Evolutionary conservation across 2,888 invertebrate species (phyloP).

Genomic region (Synergus gifuensis): DNA sequence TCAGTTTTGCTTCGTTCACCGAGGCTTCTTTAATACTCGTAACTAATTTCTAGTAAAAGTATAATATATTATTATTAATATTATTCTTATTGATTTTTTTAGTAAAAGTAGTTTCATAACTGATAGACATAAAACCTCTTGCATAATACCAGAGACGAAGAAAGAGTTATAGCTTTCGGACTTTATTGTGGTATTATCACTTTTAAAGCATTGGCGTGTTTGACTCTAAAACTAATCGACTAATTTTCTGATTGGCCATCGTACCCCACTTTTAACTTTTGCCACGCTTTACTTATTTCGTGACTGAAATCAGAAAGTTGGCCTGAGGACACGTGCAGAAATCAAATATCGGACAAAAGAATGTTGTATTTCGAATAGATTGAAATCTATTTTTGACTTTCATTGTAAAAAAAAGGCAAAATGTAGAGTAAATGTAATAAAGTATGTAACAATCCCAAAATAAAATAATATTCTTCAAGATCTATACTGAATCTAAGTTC

Average conservation of each 20-base stretch:
- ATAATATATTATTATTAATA: too few relatives aligned
- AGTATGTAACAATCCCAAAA: too few relatives aligned
- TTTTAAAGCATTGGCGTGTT: neutral
- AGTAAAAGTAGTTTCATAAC: neutral
- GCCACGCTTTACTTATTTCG: constrained; percentile 15
- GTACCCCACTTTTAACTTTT: neutral
- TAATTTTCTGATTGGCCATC: neutral
- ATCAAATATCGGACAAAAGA: neutral
- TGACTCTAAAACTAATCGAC: neutral
- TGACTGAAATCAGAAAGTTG: constrained; percentile 29
- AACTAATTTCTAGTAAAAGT: too few relatives aligned
- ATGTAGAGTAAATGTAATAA: too few relatives aligned
- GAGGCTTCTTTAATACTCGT: neutral
- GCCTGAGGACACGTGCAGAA: neutral
- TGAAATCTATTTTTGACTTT: neutral
- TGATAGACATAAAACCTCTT: neutral
- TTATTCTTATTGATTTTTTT: neutral
- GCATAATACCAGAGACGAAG: neutral
- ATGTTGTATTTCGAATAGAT: neutral
- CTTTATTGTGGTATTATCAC: neutral
- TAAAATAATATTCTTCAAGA: too few relatives aligned
- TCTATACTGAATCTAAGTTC: too few relatives aligned
- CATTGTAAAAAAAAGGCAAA: too few relatives aligned
- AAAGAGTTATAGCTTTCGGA: neutral
- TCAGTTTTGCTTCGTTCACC: neutral